A percentile compares a stretch with the other conserved stretches of the same genome.
These are phyloP conservation scores for Schmidtea mediterranea DNA, from an alignment of 1,140 invertebrate species.

Conservation along the genomic window DNA sequence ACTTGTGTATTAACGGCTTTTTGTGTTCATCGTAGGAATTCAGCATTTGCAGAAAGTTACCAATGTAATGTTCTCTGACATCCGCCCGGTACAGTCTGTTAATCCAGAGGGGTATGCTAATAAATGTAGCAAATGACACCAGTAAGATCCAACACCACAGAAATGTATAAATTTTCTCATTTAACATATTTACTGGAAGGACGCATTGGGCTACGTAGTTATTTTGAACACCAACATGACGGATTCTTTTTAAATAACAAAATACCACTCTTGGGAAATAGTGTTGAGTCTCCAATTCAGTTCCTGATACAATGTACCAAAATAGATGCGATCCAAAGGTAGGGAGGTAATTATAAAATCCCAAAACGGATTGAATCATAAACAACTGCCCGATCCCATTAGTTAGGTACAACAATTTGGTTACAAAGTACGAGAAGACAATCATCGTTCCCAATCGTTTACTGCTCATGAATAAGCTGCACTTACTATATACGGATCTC, in stretches of 20 bases:
- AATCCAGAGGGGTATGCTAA: constrained; percentile 5
- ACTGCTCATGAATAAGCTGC: neutral
- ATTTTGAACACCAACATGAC: neutral
- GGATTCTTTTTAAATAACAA: neutral
- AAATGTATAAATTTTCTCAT: constrained; percentile 5
- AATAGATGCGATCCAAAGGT: neutral
- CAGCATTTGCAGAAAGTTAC: neutral
- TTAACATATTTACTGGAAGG: constrained; percentile 6
- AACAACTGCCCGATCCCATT: neutral
- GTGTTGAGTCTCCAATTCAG: neutral
- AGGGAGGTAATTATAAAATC: neutral
- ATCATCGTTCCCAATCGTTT: neutral
- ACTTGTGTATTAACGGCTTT: neutral
- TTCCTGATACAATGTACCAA: neutral
- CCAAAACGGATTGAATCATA: neutral
- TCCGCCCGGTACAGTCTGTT: neutral
- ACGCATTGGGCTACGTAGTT: neutral
- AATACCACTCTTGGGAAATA: neutral
- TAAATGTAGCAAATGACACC: neutral
- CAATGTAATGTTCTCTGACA: neutral
- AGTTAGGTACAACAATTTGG: neutral
- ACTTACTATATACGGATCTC: neutral
- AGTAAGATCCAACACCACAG: neutral
- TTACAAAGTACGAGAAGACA: neutral
- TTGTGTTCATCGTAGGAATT: neutral